These are phyloP conservation scores for Mactromeris polynyma DNA, from an alignment of 2,888 invertebrate species.

Conservation along the genomic window DNA sequence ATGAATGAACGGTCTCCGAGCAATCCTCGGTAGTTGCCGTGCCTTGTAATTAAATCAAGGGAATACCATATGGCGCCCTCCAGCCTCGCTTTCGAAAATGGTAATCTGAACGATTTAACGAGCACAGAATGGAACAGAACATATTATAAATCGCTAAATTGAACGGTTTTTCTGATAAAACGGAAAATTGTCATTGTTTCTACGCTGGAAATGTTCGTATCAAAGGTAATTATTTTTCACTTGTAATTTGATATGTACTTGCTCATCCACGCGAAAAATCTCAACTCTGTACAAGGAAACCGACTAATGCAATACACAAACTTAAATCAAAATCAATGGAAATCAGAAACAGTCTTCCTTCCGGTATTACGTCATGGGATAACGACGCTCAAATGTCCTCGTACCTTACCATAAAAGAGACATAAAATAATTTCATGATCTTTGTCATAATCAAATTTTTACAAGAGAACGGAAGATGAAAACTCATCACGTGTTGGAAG, in stretches of 20 bases:
- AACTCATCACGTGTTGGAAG: neutral
- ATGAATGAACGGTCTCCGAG: slow-evolving; percentile 33
- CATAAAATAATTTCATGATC: slow-evolving; percentile 10
- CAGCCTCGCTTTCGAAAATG: slow-evolving; percentile 20
- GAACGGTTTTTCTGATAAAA: neutral
- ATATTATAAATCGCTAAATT: slow-evolving; percentile 5
- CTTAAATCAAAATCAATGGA: neutral
- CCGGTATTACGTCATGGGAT: neutral
- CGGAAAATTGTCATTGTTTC: neutral
- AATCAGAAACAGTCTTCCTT: neutral
- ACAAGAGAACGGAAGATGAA: neutral
- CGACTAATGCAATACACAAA: neutral
- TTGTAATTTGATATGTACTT: neutral
- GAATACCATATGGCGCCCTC: slow-evolving; percentile 41
- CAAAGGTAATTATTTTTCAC: slow-evolving; percentile 13
- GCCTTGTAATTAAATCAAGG: slow-evolving; percentile 39
- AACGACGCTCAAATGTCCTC: neutral
- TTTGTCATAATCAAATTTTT: neutral
- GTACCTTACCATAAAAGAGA: neutral
- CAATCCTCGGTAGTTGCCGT: slow-evolving; percentile 16
- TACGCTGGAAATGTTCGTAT: neutral
- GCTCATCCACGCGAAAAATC: neutral
- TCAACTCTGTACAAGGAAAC: neutral
- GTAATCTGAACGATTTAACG: slow-evolving; percentile 28
- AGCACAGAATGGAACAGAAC: slow-evolving; percentile 23